Percentiles rank a stretch among this genome's conserved stretches.
These are phyloP conservation scores for Ips typographus DNA, from an alignment of 1,140 invertebrate species.

Conservation along the genomic window DNA sequence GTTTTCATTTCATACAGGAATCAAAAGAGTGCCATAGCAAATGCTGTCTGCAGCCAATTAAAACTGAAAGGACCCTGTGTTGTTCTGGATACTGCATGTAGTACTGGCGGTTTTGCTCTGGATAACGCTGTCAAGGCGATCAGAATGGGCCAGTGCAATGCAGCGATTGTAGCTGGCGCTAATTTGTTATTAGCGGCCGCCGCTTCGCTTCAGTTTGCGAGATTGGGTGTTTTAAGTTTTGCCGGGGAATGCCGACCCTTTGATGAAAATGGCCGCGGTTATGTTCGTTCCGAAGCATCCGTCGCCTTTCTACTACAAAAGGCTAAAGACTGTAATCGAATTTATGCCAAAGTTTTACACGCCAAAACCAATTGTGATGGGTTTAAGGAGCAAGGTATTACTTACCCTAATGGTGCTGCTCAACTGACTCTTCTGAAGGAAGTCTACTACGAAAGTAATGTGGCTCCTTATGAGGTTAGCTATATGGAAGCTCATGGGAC, in stretches of 20 bases:
- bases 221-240: constrained; percentile 79
- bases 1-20: constrained; percentile 58
- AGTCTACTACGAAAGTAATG: constrained; percentile 79
- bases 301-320: constrained; percentile 80
- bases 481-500: constrained; percentile 94
- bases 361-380: constrained; percentile 82
- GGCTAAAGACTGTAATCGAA: constrained; percentile 70
- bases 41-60: constrained; percentile 78
- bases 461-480: constrained; percentile 69
- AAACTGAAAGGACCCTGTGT: constrained; percentile 75
- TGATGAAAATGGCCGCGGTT: constrained; percentile 77
- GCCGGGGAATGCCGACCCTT: constrained; percentile 90
- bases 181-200: constrained; percentile 81
- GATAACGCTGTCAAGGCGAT: constrained; percentile 80
- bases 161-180: constrained; percentile 82
- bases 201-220: constrained; percentile 77
- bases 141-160: constrained; percentile 56
- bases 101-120: constrained; percentile 81
- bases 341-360: constrained; percentile 61
- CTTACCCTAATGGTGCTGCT: constrained; percentile 81
- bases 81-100: constrained; percentile 85
- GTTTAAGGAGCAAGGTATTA: constrained; percentile 75
- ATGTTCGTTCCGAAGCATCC: constrained; percentile 74
- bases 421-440: constrained; percentile 79
- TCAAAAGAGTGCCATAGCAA: constrained; percentile 87